Percentiles rank a stretch among this genome's conserved stretches.
phyloP scores from a whole-genome alignment of 2,113 vertebrate genomes.

The Azemiops feae region DNA sequence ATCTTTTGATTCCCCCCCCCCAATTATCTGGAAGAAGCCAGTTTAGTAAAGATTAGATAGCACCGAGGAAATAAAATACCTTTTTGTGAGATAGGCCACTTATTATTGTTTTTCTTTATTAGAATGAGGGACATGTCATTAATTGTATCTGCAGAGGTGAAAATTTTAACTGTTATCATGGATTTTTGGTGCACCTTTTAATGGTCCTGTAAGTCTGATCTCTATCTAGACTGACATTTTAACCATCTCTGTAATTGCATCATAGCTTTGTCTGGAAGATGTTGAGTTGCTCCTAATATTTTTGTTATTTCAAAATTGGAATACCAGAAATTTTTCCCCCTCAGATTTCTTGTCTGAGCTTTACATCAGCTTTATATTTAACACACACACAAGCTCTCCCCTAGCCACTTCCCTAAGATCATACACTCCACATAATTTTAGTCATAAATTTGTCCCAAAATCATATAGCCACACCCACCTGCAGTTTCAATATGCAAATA shows the following conservation, averaged over 20 bases:
- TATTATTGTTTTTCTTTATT: slow-evolving; percentile 18
- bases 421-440: background rate
- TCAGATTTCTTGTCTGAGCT: slow-evolving; percentile 2
- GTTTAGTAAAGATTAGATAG: slow-evolving; percentile 21
- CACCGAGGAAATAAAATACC: background rate
- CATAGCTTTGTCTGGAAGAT: slow-evolving; percentile 13
- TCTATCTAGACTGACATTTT: background rate
- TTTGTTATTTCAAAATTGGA: slow-evolving; percentile 3
- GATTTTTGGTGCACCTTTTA: slow-evolving; percentile 14
- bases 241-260: slow-evolving; percentile 7
- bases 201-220: slow-evolving; percentile 27
- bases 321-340: background rate
- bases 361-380: slow-evolving; percentile 33
- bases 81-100: background rate
- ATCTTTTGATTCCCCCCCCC: background rate
- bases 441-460: slow-evolving; percentile 19
- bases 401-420: background rate
- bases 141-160: slow-evolving; percentile 8
- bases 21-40: background rate
- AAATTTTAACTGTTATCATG: slow-evolving; percentile 31
- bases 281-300: background rate
- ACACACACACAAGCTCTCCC: background rate
- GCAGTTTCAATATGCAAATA: background rate
- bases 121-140: slow-evolving; percentile 17
- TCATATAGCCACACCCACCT: background rate